These are phyloP conservation scores for Rhinogobio ventralis DNA, from an alignment of 2,797 vertebrate genomes.

Conservation along the genomic window DNA sequence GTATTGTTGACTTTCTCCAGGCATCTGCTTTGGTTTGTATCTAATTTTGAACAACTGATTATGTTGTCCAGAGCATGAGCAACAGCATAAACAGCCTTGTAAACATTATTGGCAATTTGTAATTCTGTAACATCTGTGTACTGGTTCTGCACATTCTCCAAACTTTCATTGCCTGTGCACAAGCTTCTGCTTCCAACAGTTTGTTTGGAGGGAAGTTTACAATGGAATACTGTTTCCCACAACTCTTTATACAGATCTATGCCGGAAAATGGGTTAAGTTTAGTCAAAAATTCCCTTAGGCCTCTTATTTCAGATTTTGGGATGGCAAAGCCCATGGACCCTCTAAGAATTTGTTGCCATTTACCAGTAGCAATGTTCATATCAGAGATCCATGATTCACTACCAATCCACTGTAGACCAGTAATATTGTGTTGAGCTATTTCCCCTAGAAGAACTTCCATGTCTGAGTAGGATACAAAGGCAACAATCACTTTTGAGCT, in stretches of 20 bases:
- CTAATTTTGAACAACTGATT: conserved; percentile 39
- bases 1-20: conserved; percentile 16
- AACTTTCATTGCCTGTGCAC: conserved; percentile 70
- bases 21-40: conserved; percentile 17
- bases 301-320: conserved; percentile 70
- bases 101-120: conserved; percentile 75
- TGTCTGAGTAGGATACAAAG: conserved; percentile 68
- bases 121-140: conserved; percentile 76
- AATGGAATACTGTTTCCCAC: conserved; percentile 60
- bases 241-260: conserved; percentile 48
- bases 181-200: not conserved
- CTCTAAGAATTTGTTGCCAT: conserved; percentile 59
- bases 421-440: conserved; percentile 64
- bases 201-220: conserved; percentile 44
- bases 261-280: conserved; percentile 60
- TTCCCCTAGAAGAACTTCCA: conserved; percentile 71
- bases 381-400: conserved; percentile 75
- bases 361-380: conserved; percentile 62
- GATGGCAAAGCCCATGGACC: conserved; percentile 74
- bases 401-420: conserved; percentile 76
- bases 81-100: conserved; percentile 75
- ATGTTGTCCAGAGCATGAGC: conserved; percentile 71
- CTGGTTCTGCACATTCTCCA: conserved; percentile 63
- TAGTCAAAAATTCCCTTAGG: conserved; percentile 69
- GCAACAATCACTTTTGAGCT: conserved; percentile 69